Evolutionary conservation across 1,140 invertebrate genomes (phyloP).

Genomic region (Anastatus disparis): DNA sequence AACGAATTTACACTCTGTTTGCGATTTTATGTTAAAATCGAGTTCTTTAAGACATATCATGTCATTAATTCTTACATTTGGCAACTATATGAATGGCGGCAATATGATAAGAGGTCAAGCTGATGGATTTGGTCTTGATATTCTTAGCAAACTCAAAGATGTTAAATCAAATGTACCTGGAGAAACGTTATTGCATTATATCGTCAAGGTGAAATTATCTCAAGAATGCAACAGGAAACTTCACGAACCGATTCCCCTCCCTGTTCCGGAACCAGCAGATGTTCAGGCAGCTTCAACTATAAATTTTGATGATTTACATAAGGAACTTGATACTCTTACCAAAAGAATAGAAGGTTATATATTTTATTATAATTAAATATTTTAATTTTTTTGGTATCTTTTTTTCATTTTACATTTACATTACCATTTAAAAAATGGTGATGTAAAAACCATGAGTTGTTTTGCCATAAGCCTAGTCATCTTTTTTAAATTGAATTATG

Average conservation of each 20-base stretch:
- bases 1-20: conserved; percentile 87
- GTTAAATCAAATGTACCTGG: conserved; percentile 91
- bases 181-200: conserved; percentile 90
- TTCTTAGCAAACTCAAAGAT: conserved; percentile 93
- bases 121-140: conserved; percentile 95
- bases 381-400: neutral
- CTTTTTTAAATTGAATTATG: too few species aligned
- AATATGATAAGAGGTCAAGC: conserved; percentile 93
- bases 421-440: too few species aligned
- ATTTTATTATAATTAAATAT: too few species aligned
- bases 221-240: conserved; percentile 64
- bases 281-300: conserved; percentile 83
- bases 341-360: conserved; percentile 75
- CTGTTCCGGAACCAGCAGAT: conserved; percentile 91
- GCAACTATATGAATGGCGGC: conserved; percentile 98
- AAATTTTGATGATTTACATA: conserved; percentile 87
- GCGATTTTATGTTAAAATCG: conserved; percentile 82
- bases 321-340: conserved; percentile 78
- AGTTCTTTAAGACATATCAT: conserved; percentile 86
- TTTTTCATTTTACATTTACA: neutral
- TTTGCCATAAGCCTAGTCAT: too few species aligned
- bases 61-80: conserved; percentile 89
- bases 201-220: conserved; percentile 83
- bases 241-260: conserved; percentile 70
- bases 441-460: neutral